Base-by-base conservation (phyloP, 2,797 vertebrate species). In the Malacoraja senta region DNA sequence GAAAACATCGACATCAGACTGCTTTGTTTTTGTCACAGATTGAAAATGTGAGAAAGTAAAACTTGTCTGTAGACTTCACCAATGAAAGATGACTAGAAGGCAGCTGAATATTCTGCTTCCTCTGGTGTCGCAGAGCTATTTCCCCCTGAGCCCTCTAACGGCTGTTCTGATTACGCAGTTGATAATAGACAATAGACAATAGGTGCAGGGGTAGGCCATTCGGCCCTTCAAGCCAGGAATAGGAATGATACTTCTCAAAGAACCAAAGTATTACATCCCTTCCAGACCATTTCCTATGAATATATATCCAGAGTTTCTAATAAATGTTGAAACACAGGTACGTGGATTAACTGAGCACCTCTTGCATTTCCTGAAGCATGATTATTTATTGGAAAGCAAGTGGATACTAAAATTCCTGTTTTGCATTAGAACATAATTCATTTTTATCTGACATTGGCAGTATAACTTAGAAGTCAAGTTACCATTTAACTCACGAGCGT, bases 231-330 rank as follows among this genome's bases (percentile, higher is more conserved):
- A 44, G 44, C 44, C 44, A 44, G 44, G 44, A 44, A 44, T 44
- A 24, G 35, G 38, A 91, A 91, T 74, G 21, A 44, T 72, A 29
- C 26, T 38, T 74, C 32, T 92, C 15, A 10, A 92, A 53, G 35
- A 92, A 29, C 71, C 38, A 74, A 92, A 29, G n/a, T 74, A 44
- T 76, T 29, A 72, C 38, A 58, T 76, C 38, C 68, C 38, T 92
- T 91, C 8, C 65, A 91, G 63, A 91, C 86, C 10, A 76, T 76
- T 72, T 92, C 65, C 44, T 53, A 92, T 76, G 90, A 74, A 92
- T 92, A 8, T 24, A 24, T n/a, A 58, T 29, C 35, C 24, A 13
- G 72, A 58, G 35, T n/a, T 92, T n/a, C 90, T 72, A 76, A 44
- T 3, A 76, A 53, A 76, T 76, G 53, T 58, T 53, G 72, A 74